phyloP scores from a whole-genome alignment of 1,140 invertebrate genomes.

The Tribolium madens region DNA sequence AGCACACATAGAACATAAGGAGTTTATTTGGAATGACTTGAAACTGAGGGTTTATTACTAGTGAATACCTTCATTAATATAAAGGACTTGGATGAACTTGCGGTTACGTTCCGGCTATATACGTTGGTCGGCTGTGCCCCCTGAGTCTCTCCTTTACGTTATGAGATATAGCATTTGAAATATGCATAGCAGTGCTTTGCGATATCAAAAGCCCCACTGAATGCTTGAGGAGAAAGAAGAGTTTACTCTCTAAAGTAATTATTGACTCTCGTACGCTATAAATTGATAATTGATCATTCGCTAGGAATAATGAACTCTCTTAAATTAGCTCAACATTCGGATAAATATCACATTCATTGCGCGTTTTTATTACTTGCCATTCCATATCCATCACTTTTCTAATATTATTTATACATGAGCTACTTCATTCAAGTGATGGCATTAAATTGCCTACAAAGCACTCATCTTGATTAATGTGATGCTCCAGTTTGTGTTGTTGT shows the following conservation, averaged over 20 bases:
- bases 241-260: constrained; percentile 25
- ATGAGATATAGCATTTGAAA: constrained; percentile 34
- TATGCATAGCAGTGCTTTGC: constrained; percentile 27
- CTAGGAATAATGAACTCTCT: constrained; percentile 3
- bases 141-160: constrained; percentile 25
- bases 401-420: constrained; percentile 41
- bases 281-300: constrained; percentile 30
- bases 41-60: constrained; percentile 30
- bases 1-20: not conserved
- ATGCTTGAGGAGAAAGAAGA: not conserved
- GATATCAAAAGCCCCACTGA: constrained; percentile 7
- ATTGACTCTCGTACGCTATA: not conserved
- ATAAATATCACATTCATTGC: not conserved
- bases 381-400: constrained; percentile 29
- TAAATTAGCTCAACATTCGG: not conserved
- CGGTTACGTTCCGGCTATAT: constrained; percentile 32
- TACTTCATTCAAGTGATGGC: constrained; percentile 36
- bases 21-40: constrained; percentile 29
- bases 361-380: constrained; percentile 6
- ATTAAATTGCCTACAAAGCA: constrained; percentile 39
- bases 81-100: constrained; percentile 33
- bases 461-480: constrained; percentile 35
- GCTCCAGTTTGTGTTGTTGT: constrained; percentile 25
- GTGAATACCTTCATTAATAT: constrained; percentile 38
- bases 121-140: constrained; percentile 20